These are phyloP conservation scores for Oreochromis tanganicae DNA, from an alignment of 2,113 vertebrate genomes.

Conservation along the genomic window DNA sequence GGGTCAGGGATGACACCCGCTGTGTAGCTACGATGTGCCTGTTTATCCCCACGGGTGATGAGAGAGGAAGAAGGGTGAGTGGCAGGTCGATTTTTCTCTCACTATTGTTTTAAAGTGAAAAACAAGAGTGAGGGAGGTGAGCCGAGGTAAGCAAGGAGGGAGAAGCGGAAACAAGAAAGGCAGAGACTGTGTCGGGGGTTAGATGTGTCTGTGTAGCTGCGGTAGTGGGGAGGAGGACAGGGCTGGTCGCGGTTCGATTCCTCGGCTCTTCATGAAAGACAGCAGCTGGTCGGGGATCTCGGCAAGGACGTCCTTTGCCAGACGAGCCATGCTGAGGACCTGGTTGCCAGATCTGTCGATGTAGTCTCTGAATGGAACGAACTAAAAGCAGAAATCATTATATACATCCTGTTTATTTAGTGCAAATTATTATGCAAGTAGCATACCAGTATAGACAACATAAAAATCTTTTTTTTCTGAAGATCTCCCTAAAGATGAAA, in stretches of 20 bases:
- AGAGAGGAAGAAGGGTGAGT: constrained; percentile 3
- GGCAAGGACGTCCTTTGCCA: constrained; percentile 92
- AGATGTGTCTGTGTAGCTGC: constrained; percentile 51
- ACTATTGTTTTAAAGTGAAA: neutral
- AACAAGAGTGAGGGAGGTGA: neutral
- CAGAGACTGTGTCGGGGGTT: neutral
- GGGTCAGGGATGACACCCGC: neutral
- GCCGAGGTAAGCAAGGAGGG: neutral
- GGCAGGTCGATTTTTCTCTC: neutral
- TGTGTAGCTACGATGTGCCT: neutral
- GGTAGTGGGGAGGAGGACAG: constrained; percentile 58
- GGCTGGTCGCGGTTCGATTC: constrained; percentile 81
- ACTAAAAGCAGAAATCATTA: constrained; percentile 65
- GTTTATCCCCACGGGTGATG: constrained; percentile 20
- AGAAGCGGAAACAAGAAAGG: neutral
- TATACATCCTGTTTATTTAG: neutral
- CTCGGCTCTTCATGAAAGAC: constrained; percentile 90
- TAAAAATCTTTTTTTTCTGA: neutral
- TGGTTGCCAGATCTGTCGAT: constrained; percentile 93
- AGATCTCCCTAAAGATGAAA: neutral
- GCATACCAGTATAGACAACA: neutral
- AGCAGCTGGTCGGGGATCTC: constrained; percentile 96
- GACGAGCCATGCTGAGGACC: constrained; percentile 93
- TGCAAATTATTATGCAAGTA: neutral
- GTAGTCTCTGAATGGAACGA: constrained; percentile 96